These are phyloP conservation scores for Rana temporaria DNA, from an alignment of 2,113 vertebrate species.

Conservation along the genomic window DNA sequence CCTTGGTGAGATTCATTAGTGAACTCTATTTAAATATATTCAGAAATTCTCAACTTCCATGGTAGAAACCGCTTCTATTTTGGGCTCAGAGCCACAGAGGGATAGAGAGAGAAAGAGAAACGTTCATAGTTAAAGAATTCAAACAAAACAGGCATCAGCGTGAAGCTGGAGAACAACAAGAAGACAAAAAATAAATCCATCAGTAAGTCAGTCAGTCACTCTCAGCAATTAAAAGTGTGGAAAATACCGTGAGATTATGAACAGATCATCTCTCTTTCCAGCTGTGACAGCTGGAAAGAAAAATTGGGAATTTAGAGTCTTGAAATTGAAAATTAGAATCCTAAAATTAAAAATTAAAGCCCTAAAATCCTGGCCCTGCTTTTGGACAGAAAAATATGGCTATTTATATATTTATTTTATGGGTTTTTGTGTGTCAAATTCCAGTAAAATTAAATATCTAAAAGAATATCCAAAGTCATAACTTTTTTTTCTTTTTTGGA, in stretches of 20 bases:
- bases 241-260: neutral
- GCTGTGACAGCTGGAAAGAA: constrained; percentile 10
- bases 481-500: no score
- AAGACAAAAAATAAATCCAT: neutral
- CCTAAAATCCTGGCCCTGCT: no score
- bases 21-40: constrained; percentile 36
- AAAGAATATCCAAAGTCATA: no score
- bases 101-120: constrained; percentile 4
- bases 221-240: neutral
- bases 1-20: constrained; percentile 10
- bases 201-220: constrained; percentile 1
- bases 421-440: no score
- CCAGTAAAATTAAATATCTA: no score
- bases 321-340: no score
- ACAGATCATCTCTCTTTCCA: no score
- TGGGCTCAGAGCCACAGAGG: constrained; percentile 16
- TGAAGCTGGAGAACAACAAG: constrained; percentile 10
- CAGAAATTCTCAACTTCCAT: constrained; percentile 15
- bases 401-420: no score
- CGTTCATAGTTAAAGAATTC: constrained; percentile 6
- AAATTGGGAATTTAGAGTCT: neutral
- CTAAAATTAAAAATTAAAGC: no score
- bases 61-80: constrained; percentile 25
- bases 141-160: constrained; percentile 22
- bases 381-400: no score